A percentile compares a stretch with the other conserved stretches of the same genome.
Conservation (phyloP, 2,113 vertebrate genomes). For the Passer montanus region DNA sequence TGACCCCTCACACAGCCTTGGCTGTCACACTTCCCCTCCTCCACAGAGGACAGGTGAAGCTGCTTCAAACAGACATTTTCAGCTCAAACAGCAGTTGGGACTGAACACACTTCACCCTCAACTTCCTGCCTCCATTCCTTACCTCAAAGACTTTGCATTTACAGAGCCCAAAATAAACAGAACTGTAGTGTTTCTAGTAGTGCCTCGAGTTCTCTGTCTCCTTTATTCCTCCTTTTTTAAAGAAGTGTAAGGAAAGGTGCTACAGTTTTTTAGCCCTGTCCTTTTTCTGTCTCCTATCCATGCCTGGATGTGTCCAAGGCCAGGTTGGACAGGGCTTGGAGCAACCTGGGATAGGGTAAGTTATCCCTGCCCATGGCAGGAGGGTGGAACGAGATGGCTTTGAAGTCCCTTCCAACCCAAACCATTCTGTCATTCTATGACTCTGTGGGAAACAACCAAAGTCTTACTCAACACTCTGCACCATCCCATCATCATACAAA, state of each 20-base stretch:
- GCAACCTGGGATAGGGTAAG: neutral
- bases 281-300: neutral
- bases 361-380: neutral
- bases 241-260: neutral
- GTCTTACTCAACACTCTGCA: neutral
- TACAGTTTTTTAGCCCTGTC: neutral
- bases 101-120: neutral
- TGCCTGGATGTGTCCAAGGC: neutral
- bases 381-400: neutral
- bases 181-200: neutral
- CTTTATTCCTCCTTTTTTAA: neutral
- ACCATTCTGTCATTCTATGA: neutral
- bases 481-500: neutral
- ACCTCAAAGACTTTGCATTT: neutral
- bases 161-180: neutral
- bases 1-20: neutral
- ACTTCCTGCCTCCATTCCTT: neutral
- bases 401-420: neutral
- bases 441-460: neutral
- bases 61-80: neutral
- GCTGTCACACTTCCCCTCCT: neutral
- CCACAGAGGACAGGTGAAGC: neutral
- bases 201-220: neutral
- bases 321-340: rapidly evolving
- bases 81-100: neutral